A percentile compares a stretch with the other conserved stretches of the same genome.
These are phyloP conservation scores for Stenichneumon culpator DNA, from an alignment of 2,888 invertebrate genomes.

Conservation along the genomic window DNA sequence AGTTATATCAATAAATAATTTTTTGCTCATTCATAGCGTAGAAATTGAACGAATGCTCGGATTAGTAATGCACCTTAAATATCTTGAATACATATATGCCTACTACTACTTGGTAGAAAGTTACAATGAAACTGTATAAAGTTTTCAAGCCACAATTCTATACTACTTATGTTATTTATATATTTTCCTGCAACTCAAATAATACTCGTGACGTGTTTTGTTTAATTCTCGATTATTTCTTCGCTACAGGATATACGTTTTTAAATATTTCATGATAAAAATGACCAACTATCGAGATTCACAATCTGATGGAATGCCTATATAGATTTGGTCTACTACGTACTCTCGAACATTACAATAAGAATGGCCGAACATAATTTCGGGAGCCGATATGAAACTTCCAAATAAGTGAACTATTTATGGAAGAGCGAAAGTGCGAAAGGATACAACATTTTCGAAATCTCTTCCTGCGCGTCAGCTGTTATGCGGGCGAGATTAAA, in stretches of 20 bases:
- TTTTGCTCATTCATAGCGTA: not conserved
- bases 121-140: not conserved
- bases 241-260: not conserved
- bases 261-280: not conserved
- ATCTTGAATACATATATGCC: slow-evolving; percentile 1
- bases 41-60: not conserved
- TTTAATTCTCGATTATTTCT: not conserved
- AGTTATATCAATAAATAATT: not conserved
- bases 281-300: not conserved
- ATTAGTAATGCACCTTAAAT: not conserved
- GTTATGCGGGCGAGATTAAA: not conserved
- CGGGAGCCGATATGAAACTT: not conserved
- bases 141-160: not conserved
- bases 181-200: not conserved
- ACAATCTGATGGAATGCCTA: not conserved
- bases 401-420: not conserved
- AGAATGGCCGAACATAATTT: not conserved
- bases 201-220: not conserved
- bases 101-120: not conserved
- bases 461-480: not conserved
- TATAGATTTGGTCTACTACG: not conserved
- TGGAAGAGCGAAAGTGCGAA: not conserved
- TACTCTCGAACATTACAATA: not conserved
- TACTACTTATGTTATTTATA: not conserved
- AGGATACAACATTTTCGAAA: not conserved